Evolutionary conservation across 1,140 invertebrate genomes (phyloP), one percentile per base, ranked within the genome.

Genomic region (Diprion similis): DNA sequence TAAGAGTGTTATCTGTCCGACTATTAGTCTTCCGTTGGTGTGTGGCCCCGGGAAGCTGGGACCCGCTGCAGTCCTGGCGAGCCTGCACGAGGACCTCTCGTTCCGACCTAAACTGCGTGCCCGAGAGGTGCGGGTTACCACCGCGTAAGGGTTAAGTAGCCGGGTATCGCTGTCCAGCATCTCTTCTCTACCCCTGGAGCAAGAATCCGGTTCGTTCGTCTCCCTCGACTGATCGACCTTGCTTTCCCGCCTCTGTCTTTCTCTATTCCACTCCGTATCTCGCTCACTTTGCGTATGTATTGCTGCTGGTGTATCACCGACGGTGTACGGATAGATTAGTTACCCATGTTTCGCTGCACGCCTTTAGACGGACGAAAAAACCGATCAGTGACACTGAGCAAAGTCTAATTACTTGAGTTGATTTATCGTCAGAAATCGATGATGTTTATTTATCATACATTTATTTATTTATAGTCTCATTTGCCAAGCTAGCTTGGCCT

Each of bases 21-120:
- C 86, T 87, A 86, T 86, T 86, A 86, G 84, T 86, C 84, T 86
- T 85, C 84, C 86, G 51, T 85, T 85, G 82, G 84, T 86, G 86
- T 87, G 86, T 86, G 85, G 85, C 81, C 85, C 81, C 83, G 80
- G 82, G 78, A 37, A 37, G 24, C 24, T 37, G 24, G 11, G 8
- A 59, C 51, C 51, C 9, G 51, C 24, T 37, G 24, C 24, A 37
- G 24, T 37, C 24, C 24, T 37, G 24, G 24, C 24, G 51, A 59
- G 51, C 11, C 51, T 59, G n/a, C 11, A 37, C 24, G 51, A 59
- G 51, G 51, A 59, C 51, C 11, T 17, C 51, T 8, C 51, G 24
- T 17, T 59, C 51, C 51, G 51, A 6, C 11, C 51, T 59, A 59
- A 59, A 59, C 51, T 59, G 51, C 51, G 51, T 59, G 51, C 51